Base-by-base conservation (phyloP, 1,140 invertebrate genomes). In the Chironomus tepperi region DNA sequence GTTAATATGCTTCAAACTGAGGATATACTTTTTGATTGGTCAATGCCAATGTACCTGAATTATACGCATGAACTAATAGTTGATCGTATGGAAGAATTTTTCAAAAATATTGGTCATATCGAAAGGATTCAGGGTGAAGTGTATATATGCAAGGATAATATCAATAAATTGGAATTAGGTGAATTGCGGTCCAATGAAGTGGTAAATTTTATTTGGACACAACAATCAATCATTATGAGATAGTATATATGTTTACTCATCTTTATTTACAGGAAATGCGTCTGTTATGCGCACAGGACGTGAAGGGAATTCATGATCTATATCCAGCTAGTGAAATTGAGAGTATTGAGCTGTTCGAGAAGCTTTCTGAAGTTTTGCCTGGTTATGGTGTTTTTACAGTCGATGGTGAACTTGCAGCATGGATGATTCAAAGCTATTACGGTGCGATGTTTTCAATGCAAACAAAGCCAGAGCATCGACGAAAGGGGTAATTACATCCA, bases 361-460 rank as follows among this genome's bases (percentile, higher is more conserved):
- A 90, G 81, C 85, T 93, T 42, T 90, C 93, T 65, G 85, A 86
- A 72, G 87, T 87, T 77, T 83, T 93, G 74, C 90, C 91, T 9
- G 91, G 91, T 12, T 90, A 90, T 78, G 92, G 92, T 10, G 88
- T 94, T 74, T 93, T 93, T 81, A 86, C 88, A 7, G 85, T 86
- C 75, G 82, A 83, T 70, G 89, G 88, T 34, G 86, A 89, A 76
- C 81, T 93, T 21, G 91, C 90, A 7, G 91, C 91, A 7, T 93
- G 91, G 91, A 93, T 93, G 91, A 89, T 93, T 42, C 91, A 94
- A 78, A 93, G 91, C 3, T 94, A 94, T 82, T 94, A 94, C 80
- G 92, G 92, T 19, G 92, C 92, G 65, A 93, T 94, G 92, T 93
- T 93, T 81, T 93, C 91, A n/a, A 94, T 94, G 92, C 91, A 93